phyloP scores from a whole-genome alignment of 2,797 vertebrate species.

The Diglossa cyanea region DNA sequence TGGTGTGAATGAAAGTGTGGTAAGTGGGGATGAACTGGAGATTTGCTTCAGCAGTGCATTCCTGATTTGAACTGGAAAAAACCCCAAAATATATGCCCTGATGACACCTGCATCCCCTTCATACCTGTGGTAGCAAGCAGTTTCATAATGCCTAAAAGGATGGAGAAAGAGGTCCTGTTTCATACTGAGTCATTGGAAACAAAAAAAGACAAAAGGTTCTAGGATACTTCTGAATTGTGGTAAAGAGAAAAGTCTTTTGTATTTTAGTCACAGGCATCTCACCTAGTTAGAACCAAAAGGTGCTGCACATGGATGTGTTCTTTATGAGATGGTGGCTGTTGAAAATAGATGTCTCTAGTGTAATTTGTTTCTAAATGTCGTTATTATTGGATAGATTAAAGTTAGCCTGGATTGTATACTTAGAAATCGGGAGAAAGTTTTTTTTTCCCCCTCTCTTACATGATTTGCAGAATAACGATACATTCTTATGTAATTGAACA shows the following conservation, averaged over 20 bases:
- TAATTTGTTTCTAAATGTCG: not conserved
- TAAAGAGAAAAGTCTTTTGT: not conserved
- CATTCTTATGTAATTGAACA: not conserved
- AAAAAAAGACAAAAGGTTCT: not conserved
- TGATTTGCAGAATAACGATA: not conserved
- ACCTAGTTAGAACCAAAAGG: not conserved
- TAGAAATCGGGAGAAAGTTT: not conserved
- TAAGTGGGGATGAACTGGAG: not conserved
- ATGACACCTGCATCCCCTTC: not conserved
- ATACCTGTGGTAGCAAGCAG: not conserved
- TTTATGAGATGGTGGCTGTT: not conserved
- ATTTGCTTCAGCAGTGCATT: not conserved
- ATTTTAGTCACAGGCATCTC: not conserved
- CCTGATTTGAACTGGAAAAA: not conserved
- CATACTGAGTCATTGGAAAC: not conserved
- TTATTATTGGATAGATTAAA: not conserved
- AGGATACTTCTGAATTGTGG: not conserved
- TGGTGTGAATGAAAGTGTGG: not conserved
- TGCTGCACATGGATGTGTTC: not conserved
- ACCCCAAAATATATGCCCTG: rapidly evolving
- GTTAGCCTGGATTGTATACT: not conserved
- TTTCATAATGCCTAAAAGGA: not conserved
- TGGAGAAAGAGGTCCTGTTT: not conserved
- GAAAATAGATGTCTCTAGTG: not conserved
- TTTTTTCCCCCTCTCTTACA: not conserved